phyloP scores from a whole-genome alignment of 2,888 invertebrate species.

The Hirtodrosophila cameraria region DNA sequence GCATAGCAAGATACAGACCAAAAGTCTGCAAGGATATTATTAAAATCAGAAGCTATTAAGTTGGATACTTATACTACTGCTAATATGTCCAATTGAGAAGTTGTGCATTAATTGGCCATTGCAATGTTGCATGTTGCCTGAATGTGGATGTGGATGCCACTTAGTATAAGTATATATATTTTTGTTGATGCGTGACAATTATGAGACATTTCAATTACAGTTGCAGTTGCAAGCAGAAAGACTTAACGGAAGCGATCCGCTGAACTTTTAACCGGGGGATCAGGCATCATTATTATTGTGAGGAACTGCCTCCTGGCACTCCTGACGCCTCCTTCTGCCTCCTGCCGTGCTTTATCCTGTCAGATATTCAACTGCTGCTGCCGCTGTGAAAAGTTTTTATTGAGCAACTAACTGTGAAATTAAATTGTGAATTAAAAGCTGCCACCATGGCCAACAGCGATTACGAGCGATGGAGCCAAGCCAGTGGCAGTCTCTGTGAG shows the following conservation, averaged over 20 bases:
- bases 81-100: no score
- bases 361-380: conserved; percentile 48
- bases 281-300: conserved; percentile 16
- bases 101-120: no score
- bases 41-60: no score
- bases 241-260: conserved; percentile 19
- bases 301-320: background rate
- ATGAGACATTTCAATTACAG: conserved; percentile 58
- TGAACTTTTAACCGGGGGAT: conserved; percentile 29
- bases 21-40: no score
- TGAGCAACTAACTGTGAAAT: conserved; percentile 75
- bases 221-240: conserved; percentile 31
- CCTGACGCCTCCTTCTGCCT: background rate
- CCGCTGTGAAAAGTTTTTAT: conserved; percentile 65
- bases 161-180: background rate
- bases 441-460: conserved; percentile 63
- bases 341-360: conserved; percentile 24
- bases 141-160: no score
- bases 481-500: background rate
- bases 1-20: no score
- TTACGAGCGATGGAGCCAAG: conserved; percentile 36
- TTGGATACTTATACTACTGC: no score
- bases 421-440: conserved; percentile 77
- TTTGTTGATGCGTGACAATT: conserved; percentile 42
- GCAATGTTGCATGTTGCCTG: no score